Evolutionary conservation across 37 sponge, comb jelly and placozoan species (phyloP), one percentile per base, ranked within the genome.

Genomic region (Crambe crambe): DNA sequence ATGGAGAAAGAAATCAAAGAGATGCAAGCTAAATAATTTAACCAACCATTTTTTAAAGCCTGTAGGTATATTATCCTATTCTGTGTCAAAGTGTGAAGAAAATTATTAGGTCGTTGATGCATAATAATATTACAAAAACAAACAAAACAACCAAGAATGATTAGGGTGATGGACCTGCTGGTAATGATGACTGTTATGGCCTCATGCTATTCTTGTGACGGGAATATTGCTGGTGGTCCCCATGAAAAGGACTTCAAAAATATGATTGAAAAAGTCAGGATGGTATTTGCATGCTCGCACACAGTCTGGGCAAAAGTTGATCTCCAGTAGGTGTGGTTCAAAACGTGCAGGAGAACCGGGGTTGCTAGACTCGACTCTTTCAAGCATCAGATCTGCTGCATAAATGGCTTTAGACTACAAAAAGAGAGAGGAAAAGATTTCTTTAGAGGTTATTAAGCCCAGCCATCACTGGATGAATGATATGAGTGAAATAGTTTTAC

Each of bases 291-390:
- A 94, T 22, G 91, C 95, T 10, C 97, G 69, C 2, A 78, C 81
- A 60, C 90, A 89, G 60, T 97, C 97, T 32, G 97, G 97, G 35
- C 72, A 76, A 84, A 76, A 97, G 74, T 97, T 97, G 25, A 94
- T 70, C 66, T 97, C 95, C 64, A 94, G 74, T 17, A 97, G 26
- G 57, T 83, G 73, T 22, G 95, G 97, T 42, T 83, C 63, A 69
- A 96, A 89, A 44, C 15, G 22, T 22, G 59, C 60, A 40, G 37
- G 71, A 10, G 44, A 21, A 63, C 56, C 66, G 29, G 56, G 70
- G 31, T 66, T 71, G 36, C 72, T 72, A 57, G 56, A 56, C 39
- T 64, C 37, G 3, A 15, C 66, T 94, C 94, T 93, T 60, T 97
- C 93, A 83, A 97, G 62, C 95, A 97, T 94, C 56, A 94, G 47